These are phyloP conservation scores for Eurosta solidaginis DNA, from an alignment of 1,140 invertebrate species.

Conservation along the genomic window DNA sequence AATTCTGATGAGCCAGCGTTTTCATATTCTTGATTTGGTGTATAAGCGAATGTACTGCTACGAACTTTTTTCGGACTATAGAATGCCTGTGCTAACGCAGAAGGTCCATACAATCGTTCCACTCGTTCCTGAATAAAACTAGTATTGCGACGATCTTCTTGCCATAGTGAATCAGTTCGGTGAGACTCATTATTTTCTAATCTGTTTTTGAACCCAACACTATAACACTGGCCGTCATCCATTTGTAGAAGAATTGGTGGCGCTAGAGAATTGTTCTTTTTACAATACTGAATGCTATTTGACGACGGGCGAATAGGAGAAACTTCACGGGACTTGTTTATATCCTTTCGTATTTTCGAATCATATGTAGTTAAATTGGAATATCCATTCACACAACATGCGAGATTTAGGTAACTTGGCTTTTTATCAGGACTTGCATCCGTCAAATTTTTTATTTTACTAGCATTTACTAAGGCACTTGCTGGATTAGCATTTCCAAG, in stretches of 20 bases:
- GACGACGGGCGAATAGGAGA: conserved; percentile 68
- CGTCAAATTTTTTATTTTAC: neutral
- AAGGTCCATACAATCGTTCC: conserved; percentile 83
- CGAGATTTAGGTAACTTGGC: conserved; percentile 84
- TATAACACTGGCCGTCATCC: neutral
- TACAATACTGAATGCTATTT: conserved; percentile 64
- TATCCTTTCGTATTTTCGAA: conserved; percentile 73
- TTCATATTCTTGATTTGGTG: conserved; percentile 27
- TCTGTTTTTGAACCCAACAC: neutral
- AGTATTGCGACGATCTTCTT: conserved; percentile 6
- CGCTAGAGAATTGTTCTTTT: conserved; percentile 63
- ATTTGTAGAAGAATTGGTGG: conserved; percentile 55
- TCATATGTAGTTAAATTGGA: conserved; percentile 83
- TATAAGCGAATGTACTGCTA: conserved; percentile 35
- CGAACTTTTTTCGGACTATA: conserved; percentile 68
- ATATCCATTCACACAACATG: conserved; percentile 89
- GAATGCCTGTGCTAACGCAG: conserved; percentile 81
- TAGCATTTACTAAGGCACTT: conserved; percentile 24
- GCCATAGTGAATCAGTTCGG: neutral
- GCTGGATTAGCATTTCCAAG: neutral
- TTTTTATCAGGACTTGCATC: conserved; percentile 51
- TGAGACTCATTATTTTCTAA: neutral
- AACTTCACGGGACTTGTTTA: conserved; percentile 69
- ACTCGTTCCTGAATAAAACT: conserved; percentile 88
- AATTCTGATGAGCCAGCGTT: conserved; percentile 42